These are phyloP conservation scores for Eumerus sabulonum DNA, from an alignment of 2,888 invertebrate species.

Conservation along the genomic window DNA sequence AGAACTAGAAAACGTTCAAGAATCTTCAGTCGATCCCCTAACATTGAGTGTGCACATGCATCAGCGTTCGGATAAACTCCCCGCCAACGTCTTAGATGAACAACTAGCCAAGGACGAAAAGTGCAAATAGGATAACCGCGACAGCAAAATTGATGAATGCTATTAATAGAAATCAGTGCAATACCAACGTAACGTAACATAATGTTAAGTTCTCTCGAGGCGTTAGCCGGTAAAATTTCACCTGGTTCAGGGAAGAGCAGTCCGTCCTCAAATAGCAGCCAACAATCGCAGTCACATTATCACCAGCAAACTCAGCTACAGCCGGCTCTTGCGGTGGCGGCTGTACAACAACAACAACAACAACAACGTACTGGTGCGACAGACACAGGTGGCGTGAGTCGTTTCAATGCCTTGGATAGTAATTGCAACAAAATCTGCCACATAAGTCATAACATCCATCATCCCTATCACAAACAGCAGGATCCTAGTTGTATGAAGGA, in stretches of 20 bases:
- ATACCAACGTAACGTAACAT: conserved; percentile 73
- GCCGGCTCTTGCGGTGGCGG: conserved; percentile 73
- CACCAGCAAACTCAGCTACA: conserved; percentile 71
- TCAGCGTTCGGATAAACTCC: conserved; percentile 50
- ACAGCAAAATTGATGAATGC: conserved; percentile 55
- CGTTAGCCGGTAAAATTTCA: conserved; percentile 93
- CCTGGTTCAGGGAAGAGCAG: conserved; percentile 83
- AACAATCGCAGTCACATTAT: conserved; percentile 63
- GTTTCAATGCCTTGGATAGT: conserved; percentile 71
- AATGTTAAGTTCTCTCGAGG: conserved; percentile 93
- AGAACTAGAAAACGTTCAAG: conserved; percentile 20
- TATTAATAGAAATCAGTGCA: conserved; percentile 51
- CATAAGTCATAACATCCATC: conserved; percentile 74
- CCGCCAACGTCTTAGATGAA: conserved; percentile 46
- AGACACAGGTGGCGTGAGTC: conserved; percentile 52
- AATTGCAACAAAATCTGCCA: conserved; percentile 74
- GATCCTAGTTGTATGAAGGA: conserved; percentile 77
- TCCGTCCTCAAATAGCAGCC: conserved; percentile 72
- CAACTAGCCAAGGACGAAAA: conserved; percentile 16
- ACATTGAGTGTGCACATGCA: no score
- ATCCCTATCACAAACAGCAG: conserved; percentile 75
- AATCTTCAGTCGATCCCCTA: no score
- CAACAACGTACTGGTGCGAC: no score
- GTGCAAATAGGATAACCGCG: conserved; percentile 17
- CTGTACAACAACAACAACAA: conserved; percentile 73